phyloP scores from a whole-genome alignment of 2,113 vertebrate genomes.

The Pelvicachromis taeniatus region DNA sequence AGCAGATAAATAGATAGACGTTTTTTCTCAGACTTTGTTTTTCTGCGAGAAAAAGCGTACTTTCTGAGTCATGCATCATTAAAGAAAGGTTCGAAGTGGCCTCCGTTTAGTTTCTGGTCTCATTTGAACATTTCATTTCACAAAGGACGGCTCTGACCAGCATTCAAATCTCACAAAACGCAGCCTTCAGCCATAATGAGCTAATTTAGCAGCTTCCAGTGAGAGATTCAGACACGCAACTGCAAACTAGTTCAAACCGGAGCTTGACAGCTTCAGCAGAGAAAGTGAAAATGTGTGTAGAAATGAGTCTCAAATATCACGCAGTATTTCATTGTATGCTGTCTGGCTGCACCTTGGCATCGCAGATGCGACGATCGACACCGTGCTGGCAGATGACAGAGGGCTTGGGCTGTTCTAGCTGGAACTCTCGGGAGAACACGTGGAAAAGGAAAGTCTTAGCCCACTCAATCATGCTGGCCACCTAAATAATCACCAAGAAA shows the following conservation, averaged over 20 bases:
- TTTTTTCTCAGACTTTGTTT: neutral
- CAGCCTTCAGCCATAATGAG: constrained; percentile 1
- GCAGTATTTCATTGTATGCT: neutral
- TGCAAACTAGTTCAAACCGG: neutral
- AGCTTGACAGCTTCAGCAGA: neutral
- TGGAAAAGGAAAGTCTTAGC: constrained; percentile 92
- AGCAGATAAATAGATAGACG: neutral
- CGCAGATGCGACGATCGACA: constrained; percentile 89
- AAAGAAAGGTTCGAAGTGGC: neutral
- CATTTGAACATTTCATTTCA: neutral
- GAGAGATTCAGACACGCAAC: neutral
- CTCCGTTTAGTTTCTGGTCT: neutral
- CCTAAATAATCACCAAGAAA: constrained; percentile 59
- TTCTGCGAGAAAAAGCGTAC: neutral
- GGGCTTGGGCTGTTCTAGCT: constrained; percentile 93
- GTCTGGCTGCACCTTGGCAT: constrained; percentile 81
- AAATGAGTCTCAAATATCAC: neutral
- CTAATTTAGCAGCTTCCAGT: neutral
- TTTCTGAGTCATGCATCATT: constrained; percentile 11
- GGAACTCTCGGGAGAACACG: constrained; percentile 89
- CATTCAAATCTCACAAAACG: neutral
- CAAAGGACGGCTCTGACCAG: neutral
- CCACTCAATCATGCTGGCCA: constrained; percentile 88
- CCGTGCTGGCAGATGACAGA: constrained; percentile 91
- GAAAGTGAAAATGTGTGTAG: neutral